Evolutionary conservation across 2,888 invertebrate species (phyloP), one percentile per base, ranked within the genome.

Genomic region (Agapetus fuscipes): DNA sequence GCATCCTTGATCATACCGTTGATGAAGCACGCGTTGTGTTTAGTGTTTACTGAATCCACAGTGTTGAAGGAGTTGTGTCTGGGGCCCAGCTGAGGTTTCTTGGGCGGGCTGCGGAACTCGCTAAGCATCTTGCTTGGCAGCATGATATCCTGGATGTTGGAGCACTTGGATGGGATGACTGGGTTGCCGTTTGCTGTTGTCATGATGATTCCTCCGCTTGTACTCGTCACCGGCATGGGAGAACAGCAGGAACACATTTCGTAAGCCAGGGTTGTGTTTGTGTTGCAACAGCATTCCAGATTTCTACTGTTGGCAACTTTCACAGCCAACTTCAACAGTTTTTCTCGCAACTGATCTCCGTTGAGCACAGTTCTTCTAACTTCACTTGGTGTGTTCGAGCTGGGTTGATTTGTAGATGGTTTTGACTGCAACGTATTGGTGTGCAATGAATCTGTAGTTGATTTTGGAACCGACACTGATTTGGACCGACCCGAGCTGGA

Each of bases 331-430:
- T 78, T 78, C 50, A 80, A 66, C 13, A 82, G 59, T 27, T 78
- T 75, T 48, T 78, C 72, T 41, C 80, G 61, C 34, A 82, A 58
- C 51, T 80, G 80, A 49, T 80, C 80, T 12, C 78, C 78, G 39
- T 80, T 78, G 1, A 78, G 59, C 25, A 71, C 62, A 27, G 65
- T 67, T 53, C 62, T 60, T 55, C 66, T 69, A 39, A 68, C 65
- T 41, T 67, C 66, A 45, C 58, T 62, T 7, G 36, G 10, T 9
- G 30, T 30, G 28, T 26, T 31, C 13, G 38, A 30, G 20, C 41
- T 37, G 30, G 46, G 37, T 10, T 34, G 30, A 17, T 39, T 29
- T 5, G 30, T 25, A 7, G 34, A 35, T 5, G 43, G 25, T 34
- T 40, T 39, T 3, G 43, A 38, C 32, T 51, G 51, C 5, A 54